Percentiles rank a stretch among this genome's conserved stretches.
phyloP scores from a whole-genome alignment of 2,113 vertebrate species.

The Opisthocomus hoazin region DNA sequence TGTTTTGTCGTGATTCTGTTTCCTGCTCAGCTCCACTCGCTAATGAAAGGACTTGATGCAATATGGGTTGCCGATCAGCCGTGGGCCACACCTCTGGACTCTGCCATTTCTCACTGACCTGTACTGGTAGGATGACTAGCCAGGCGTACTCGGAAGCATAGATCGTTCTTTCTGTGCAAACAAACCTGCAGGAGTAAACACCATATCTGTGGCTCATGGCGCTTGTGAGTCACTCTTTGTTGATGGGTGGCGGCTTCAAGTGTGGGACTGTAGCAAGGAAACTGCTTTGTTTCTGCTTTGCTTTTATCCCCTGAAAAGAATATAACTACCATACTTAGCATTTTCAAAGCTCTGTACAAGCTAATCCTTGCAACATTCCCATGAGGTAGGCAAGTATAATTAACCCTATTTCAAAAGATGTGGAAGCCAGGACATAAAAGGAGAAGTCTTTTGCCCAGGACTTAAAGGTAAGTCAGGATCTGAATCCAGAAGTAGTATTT shows the following conservation, averaged over 20 bases:
- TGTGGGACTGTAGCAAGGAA: slow-evolving; percentile 4
- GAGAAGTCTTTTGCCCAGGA: neutral
- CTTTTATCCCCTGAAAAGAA: neutral
- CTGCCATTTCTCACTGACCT: neutral
- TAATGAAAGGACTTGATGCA: neutral
- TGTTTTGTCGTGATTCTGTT: neutral
- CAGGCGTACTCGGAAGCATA: neutral
- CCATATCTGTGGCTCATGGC: neutral
- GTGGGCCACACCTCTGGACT: neutral
- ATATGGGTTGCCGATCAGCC: neutral
- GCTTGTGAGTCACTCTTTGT: slow-evolving; percentile 42
- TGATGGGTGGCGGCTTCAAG: slow-evolving; percentile 31
- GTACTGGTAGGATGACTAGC: neutral
- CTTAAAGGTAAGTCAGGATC: neutral
- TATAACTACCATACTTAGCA: neutral
- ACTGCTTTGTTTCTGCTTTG: slow-evolving; percentile 15
- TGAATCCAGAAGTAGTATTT: neutral
- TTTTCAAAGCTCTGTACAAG: neutral
- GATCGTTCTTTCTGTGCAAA: slow-evolving; percentile 12
- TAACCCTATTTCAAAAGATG: neutral
- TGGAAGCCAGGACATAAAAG: neutral
- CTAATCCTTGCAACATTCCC: neutral
- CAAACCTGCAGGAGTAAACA: slow-evolving; percentile 41
- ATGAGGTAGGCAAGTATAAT: neutral
- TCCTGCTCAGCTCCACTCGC: neutral